Evolutionary conservation across 37 sponge, comb jelly and placozoan species (phyloP).

Genomic region (Amphimedon queenslandica): DNA sequence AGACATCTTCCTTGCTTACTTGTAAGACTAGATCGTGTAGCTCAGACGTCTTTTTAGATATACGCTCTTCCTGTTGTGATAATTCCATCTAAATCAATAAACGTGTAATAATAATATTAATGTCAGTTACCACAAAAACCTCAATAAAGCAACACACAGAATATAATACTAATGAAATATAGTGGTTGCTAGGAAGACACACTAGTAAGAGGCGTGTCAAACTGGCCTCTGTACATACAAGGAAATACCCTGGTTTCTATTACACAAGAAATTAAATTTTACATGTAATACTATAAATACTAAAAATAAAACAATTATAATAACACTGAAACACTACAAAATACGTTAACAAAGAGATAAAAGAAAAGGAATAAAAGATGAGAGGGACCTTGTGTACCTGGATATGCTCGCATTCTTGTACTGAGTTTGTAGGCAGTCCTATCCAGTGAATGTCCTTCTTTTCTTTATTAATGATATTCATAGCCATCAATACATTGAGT

Average conservation of each 20-base stretch:
- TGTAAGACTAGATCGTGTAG: slow-evolving; percentile 76
- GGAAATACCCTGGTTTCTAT: neutral
- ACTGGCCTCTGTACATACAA: too few species aligned
- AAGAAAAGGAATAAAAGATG: neutral
- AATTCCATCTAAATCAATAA: slow-evolving; percentile 71
- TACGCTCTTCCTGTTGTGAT: slow-evolving; percentile 46
- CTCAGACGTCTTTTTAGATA: slow-evolving; percentile 60
- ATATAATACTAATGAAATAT: too few species aligned
- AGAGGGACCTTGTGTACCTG: slow-evolving; percentile 66
- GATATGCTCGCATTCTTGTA: slow-evolving; percentile 85
- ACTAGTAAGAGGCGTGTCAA: too few species aligned
- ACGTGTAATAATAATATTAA: neutral
- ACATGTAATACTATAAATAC: neutral
- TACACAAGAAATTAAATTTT: neutral
- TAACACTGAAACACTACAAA: neutral
- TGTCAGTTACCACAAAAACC: neutral
- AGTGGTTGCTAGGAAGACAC: too few species aligned
- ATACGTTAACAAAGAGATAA: neutral
- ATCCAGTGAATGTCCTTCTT: slow-evolving; percentile 97
- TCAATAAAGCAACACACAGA: too few species aligned
- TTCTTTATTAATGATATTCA: slow-evolving; percentile 96
- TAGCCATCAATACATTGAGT: slow-evolving; percentile 95
- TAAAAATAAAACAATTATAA: neutral
- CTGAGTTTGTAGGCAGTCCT: slow-evolving; percentile 93
- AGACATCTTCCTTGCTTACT: too few species aligned